These are phyloP conservation scores for Carcina quercana DNA, from an alignment of 2,888 invertebrate genomes.

Conservation along the genomic window DNA sequence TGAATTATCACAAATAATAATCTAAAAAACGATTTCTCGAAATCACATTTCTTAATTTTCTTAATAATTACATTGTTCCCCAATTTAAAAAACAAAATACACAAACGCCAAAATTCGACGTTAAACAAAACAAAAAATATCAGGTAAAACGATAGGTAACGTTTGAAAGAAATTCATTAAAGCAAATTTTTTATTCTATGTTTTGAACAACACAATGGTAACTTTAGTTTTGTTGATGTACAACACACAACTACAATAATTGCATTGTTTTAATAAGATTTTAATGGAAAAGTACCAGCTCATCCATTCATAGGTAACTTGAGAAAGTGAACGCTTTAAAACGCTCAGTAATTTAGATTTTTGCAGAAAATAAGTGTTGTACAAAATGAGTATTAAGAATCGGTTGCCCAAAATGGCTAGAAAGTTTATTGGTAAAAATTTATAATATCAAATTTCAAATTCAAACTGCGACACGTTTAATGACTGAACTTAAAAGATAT, in stretches of 20 bases:
- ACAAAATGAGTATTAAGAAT: slow-evolving; percentile 42
- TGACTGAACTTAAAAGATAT: slow-evolving; percentile 33
- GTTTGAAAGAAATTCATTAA: slow-evolving; percentile 56
- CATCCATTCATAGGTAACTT: slow-evolving; percentile 2
- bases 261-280: slow-evolving; percentile 23
- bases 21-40: slow-evolving; percentile 52
- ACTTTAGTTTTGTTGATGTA: slow-evolving; percentile 57
- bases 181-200: slow-evolving; percentile 54
- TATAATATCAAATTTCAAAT: too few relatives aligned
- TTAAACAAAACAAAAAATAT: slow-evolving; percentile 54
- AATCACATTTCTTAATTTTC: slow-evolving; percentile 70
- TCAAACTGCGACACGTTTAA: too few relatives aligned
- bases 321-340: neutral
- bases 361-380: slow-evolving; percentile 20
- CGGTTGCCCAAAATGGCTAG: slow-evolving; percentile 8
- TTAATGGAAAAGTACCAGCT: slow-evolving; percentile 9
- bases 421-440: too few relatives aligned
- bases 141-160: slow-evolving; percentile 70
- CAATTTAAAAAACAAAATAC: slow-evolving; percentile 48
- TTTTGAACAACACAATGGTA: slow-evolving; percentile 69
- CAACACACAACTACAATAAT: slow-evolving; percentile 29
- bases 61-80: slow-evolving; percentile 70
- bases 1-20: slow-evolving; percentile 65
- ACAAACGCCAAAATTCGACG: slow-evolving; percentile 51
- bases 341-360: slow-evolving; percentile 1